phyloP scores from a whole-genome alignment of 1,140 invertebrate species.

The Araneus ventricosus region DNA sequence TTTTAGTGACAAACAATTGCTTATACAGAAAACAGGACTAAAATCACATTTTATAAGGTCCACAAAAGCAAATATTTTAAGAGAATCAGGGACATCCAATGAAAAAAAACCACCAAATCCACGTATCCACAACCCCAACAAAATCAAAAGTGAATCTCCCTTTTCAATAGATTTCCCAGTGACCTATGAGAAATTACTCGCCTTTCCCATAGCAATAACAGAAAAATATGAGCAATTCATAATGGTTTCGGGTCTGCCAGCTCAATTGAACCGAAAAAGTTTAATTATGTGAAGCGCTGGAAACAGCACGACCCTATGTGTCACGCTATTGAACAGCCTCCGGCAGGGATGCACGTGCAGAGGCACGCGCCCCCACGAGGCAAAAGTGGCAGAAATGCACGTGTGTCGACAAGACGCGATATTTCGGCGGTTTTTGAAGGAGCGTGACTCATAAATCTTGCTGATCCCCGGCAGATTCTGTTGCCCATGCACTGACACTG shows the following conservation, averaged over 20 bases:
- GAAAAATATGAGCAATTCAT: slow-evolving; percentile 21
- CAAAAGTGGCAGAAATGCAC: slow-evolving; percentile 41
- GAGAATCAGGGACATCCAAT: too few relatives aligned
- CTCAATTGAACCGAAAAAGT: slow-evolving; percentile 49
- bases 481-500: background rate
- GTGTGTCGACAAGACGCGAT: slow-evolving; percentile 43
- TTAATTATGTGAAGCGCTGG: slow-evolving; percentile 48
- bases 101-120: background rate
- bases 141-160: background rate
- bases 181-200: background rate
- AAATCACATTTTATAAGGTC: too few relatives aligned
- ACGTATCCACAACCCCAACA: background rate
- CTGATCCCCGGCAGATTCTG: slow-evolving; percentile 6
- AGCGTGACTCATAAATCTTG: slow-evolving; percentile 51
- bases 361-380: background rate
- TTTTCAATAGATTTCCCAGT: background rate
- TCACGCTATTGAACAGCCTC: slow-evolving; percentile 28
- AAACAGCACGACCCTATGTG: slow-evolving; percentile 13
- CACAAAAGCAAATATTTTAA: too few relatives aligned
- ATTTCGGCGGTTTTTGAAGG: slow-evolving; percentile 63
- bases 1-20: too few relatives aligned
- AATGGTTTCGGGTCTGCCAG: background rate
- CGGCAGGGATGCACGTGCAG: slow-evolving; percentile 39
- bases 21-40: too few relatives aligned
- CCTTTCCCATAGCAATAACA: background rate